Base-by-base conservation (phyloP, 2,113 vertebrate species). In the Agelaius phoeniceus region DNA sequence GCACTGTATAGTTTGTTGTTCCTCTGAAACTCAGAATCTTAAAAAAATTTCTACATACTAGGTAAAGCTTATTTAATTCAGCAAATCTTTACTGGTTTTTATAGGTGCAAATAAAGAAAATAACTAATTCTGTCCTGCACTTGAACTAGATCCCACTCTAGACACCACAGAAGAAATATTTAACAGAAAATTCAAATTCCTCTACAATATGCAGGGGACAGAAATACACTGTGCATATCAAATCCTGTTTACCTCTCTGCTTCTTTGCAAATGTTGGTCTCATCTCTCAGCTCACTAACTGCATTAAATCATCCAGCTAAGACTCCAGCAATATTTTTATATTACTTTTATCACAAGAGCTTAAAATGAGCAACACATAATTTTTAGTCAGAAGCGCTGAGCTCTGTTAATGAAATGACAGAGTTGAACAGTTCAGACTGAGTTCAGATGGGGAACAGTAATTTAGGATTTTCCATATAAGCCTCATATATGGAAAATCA, bases 291-390 rank as follows among this genome's bases (percentile, higher is more conserved):
- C 68, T 92, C 61, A 54, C 44, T 77, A 76, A 90, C 72, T 66
- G 43, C 75, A 93, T 90, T 87, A 90, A 92, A 93, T 84, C 37
- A 84, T 62, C 49, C 31, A 84, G 44, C 89, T 93, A 90, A 95
- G 88, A 87, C 49, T 90, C 68, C 41, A 73, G 88, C 23, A 92
- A 19, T 81, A 94, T 68, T 93, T 91, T 94, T 84, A 86, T 86
- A 84, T 67, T 67, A 83, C 86, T 75, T 89, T 94, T 92, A 90
- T 87, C 86, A 58, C n/a, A 74, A 75, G 83, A 80, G 59, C 61
- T 95, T 84, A 96, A 63, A 87, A 93, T 62, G 66, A 94, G 65
- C 23, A 86, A 52, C 51, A 51, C 66, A 78, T 44, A 69, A 78
- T 61, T 92, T 92, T 68, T 94, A 93, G 66, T 73, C 61, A 94